A percentile compares a stretch with the other conserved stretches of the same genome.
Conservation (phyloP, 2,113 vertebrate species). For the Limanda limanda region DNA sequence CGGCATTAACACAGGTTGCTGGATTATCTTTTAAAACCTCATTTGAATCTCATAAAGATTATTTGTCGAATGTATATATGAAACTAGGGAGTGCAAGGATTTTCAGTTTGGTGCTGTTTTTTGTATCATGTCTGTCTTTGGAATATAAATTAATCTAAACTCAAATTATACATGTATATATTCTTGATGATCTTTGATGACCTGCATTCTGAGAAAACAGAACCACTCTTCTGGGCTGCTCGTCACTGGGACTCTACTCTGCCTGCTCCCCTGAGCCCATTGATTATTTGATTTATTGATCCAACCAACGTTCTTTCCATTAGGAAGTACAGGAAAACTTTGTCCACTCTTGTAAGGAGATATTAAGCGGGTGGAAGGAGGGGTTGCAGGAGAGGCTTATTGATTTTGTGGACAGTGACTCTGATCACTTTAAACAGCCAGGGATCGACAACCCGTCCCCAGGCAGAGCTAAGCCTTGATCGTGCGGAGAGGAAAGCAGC, state of each 20-base stretch:
- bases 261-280: constrained; percentile 33
- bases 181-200: constrained; percentile 26
- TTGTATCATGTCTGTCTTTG: not conserved
- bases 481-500: constrained; percentile 39
- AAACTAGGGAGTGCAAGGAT: not conserved
- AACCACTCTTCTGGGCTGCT: constrained; percentile 16
- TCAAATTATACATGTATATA: not conserved
- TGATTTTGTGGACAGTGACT: constrained; percentile 72
- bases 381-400: constrained; percentile 49
- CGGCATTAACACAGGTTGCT: constrained; percentile 1
- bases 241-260: constrained; percentile 44
- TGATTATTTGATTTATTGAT: constrained; percentile 75
- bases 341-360: constrained; percentile 39
- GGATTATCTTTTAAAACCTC: constrained; percentile 22
- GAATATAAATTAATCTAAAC: constrained; percentile 1
- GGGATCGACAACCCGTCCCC: constrained; percentile 67
- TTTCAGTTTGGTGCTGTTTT: not conserved
- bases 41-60: constrained; percentile 13
- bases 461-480: constrained; percentile 49
- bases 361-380: constrained; percentile 22
- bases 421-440: constrained; percentile 76
- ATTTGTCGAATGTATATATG: not conserved
- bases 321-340: constrained; percentile 67
- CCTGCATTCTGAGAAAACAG: constrained; percentile 14
- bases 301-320: constrained; percentile 50